phyloP scores from a whole-genome alignment of 2,888 invertebrate species.

The Lissonota sp. region DNA sequence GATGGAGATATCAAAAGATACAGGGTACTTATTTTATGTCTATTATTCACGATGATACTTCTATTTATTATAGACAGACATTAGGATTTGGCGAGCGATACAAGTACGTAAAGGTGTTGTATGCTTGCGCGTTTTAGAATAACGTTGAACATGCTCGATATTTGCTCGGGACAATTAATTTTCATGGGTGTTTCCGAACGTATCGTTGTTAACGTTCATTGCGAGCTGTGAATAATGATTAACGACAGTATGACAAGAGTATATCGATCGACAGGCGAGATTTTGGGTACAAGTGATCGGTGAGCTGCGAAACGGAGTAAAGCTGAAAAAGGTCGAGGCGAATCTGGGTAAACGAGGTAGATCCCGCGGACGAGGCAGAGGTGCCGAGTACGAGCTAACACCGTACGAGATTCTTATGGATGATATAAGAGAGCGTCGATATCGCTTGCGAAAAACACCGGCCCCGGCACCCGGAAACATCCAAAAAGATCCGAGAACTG shows the following conservation, averaged over 20 bases:
- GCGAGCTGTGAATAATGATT: neutral
- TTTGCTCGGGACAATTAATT: conserved; percentile 9
- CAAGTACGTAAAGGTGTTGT: conserved; percentile 88
- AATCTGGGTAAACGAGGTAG: conserved; percentile 73
- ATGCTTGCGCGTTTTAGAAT: conserved; percentile 85
- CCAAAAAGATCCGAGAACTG: conserved; percentile 97
- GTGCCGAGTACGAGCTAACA: conserved; percentile 96
- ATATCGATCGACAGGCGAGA: conserved; percentile 88
- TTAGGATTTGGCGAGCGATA: conserved; percentile 91
- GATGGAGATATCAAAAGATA: conserved; percentile 8
- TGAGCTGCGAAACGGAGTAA: conserved; percentile 95
- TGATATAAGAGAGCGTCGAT: conserved; percentile 95
- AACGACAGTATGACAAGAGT: conserved; percentile 2
- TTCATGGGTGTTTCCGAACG: neutral
- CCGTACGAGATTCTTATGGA: conserved; percentile 99
- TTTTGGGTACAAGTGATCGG: conserved; percentile 98
- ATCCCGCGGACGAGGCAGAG: conserved; percentile 85
- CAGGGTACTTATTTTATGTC: neutral
- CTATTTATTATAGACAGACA: conserved; percentile 85
- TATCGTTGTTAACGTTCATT: neutral
- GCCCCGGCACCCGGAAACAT: conserved; percentile 86
- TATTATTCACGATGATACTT: conserved; percentile 42
- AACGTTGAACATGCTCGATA: conserved; percentile 35
- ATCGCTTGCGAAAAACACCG: conserved; percentile 94
- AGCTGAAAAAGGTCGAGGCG: conserved; percentile 91